Evolutionary conservation across 2,113 vertebrate genomes (phyloP), one percentile per base, ranked within the genome.

Genomic region (Macrotus californicus): DNA sequence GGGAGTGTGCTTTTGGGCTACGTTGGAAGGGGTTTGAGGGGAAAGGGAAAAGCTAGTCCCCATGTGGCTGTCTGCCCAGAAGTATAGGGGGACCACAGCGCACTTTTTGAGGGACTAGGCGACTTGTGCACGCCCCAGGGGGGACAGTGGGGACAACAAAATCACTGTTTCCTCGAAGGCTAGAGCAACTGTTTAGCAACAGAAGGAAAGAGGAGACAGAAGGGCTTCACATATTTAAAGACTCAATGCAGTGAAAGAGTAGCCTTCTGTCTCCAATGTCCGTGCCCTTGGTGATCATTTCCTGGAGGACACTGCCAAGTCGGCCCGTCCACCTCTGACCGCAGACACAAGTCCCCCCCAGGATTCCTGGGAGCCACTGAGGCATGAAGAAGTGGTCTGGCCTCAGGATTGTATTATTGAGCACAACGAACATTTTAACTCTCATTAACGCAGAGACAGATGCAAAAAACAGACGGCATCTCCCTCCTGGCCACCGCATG

Each of bases 241-340:
- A 82, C 11, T 36, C 15, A 7, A 3, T 29, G 4, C 15, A 0
- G 18, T 43, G 54, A 77, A 69, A 39, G 19, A 54, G 56, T 0
- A 72, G 80, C 15, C 4, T 26, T 72, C 31, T 36, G 18, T 12
- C 13, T 5, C 36, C 43, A n/a, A 0, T 1, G 59, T 48, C 64
- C 59, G 0, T 12, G 48, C 5, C 2, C 5, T 16, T 24, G 54
- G 54, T 21, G 6, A 56, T 6, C 13, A 73, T n/a, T 34, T 80
- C 64, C 26, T 56, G 26, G 41, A 52, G 66, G 22, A 39, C 5
- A 6, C 26, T 7, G 41, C 39, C 56, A 9, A 0, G 3, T 11
- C 9, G 5, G 39, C 29, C 2, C 16, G 1, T 7, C 41, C 26
- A 0, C 39, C 5, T 0, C 87, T 43, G 48, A 5, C 12, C 0